Evolutionary conservation across 2,888 invertebrate species (phyloP), one percentile per base, ranked within the genome.

Genomic region (Schrankia costaestrigalis): DNA sequence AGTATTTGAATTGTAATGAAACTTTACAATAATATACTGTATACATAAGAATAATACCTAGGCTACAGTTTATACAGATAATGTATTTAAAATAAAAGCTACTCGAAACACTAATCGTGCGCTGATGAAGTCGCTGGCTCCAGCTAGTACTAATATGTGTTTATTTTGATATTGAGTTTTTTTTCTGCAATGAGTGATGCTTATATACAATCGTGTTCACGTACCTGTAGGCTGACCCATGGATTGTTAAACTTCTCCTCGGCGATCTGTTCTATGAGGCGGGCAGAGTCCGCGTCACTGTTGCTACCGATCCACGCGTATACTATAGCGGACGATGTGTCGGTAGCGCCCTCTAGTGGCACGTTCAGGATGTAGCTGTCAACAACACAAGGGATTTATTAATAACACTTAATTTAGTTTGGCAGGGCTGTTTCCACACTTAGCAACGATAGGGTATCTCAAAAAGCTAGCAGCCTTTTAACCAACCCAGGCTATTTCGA

Each of bases 231-330:
- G 73, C 92, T 93, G 44, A 93, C 91, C 93, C 93, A 93, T 0
- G 93, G 92, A 71, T 89, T 94, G 68, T 96, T 95, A 73, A 96
- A 97, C 92, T 97, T 95, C 66, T 95, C 93, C 67, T 97, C 95
- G 1, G 98, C 98, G 47, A 98, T 95, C 77, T 97, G 97, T 74
- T 96, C 95, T 26, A 96, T 90, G 35, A 98, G 90, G 36, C 94
- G 90, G 0, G 95, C 93, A 62, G 97, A 96, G 65, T 97, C 97
- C 2, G 94, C 90, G 68, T 94, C 94, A 26, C 94, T 90, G 72
- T 94, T 94, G 13, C 91, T 91, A 2, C 98, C 98, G 63, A 98
- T 93, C 98, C 98, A 98, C 28, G 96, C 96, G 80, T 98, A 98
- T 33, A 97, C 96, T 44, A 98, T 96, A 25, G 97, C 97, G 0